Conservation (phyloP, 2,888 invertebrate genomes). For the Patella ulyssiponensis region DNA sequence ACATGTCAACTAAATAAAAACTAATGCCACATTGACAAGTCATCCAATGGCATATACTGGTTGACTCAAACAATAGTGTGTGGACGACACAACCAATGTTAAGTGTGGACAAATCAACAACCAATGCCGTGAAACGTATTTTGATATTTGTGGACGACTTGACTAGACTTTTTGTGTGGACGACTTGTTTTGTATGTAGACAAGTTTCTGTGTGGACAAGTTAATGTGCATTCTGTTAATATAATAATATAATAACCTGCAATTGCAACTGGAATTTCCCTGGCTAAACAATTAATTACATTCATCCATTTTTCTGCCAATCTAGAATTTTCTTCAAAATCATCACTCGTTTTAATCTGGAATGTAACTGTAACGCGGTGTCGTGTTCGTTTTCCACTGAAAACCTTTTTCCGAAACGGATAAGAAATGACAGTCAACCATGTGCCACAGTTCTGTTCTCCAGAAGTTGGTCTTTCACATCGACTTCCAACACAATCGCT, state of each 20-base stretch:
- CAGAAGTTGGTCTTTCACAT: slow-evolving; percentile 46
- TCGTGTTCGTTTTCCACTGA: slow-evolving; percentile 55
- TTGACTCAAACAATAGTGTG: too few species aligned
- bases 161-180: too few species aligned
- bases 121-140: neutral
- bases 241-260: neutral
- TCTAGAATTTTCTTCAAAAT: slow-evolving; percentile 57
- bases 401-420: slow-evolving; percentile 60
- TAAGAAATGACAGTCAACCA: slow-evolving; percentile 63
- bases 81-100: too few species aligned
- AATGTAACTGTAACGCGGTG: slow-evolving; percentile 55
- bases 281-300: slow-evolving; percentile 47
- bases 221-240: slow-evolving; percentile 11
- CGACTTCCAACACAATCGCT: slow-evolving; percentile 67
- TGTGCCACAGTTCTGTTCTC: neutral
- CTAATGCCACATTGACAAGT: too few species aligned
- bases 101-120: neutral
- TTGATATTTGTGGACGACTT: neutral
- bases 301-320: slow-evolving; percentile 56
- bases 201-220: neutral
- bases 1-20: too few species aligned
- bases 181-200: too few species aligned
- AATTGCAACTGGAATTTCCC: slow-evolving; percentile 35
- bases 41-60: too few species aligned
- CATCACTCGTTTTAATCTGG: slow-evolving; percentile 41